Evolutionary conservation across 2,113 vertebrate genomes (phyloP), one percentile per base, ranked within the genome.

Genomic region (Lepus timidus): DNA sequence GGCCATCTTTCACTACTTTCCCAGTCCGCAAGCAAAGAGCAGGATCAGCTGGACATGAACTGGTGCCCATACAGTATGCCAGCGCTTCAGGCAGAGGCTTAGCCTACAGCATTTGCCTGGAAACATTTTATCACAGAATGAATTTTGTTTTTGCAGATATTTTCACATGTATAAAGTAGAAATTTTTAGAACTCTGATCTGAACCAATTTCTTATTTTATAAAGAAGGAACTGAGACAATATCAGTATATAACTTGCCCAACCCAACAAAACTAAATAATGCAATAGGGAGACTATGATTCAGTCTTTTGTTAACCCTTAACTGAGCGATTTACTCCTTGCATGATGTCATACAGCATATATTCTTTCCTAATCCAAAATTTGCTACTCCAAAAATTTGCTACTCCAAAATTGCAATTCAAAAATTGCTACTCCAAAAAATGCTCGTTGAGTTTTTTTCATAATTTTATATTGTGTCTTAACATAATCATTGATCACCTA

Each of bases 331-430:
- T 80, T 70, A 6, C 76, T 76, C 25, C 86, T 91, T 64, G 17
- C 17, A 79, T 88, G 67, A 87, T 84, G 62, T 95, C 92, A 94
- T 4, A 61, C 22, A 49, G 25, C 33, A 25, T 68, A 86, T 39
- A 58, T 78, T 85, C 92, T 91, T 96, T 96, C 96, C 64, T 81
- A 73, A 78, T 81, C 83, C 75, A 86, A 86, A 92, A 84, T 44
- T 70, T 31, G 74, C 31, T 51, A 17, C 71, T 89, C 64, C 80
- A 9, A 88, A 85, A 96, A 86, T 39, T 70, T 31, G 74, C 31
- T 51, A 17, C 71, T 89, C 58, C 80, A 9, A 88, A 85, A 95
- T 58, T 14, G 19, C 80, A 73, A 78, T 81, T 86, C 76, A 86
- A 86, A 93, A 84, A 58, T 71, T n/a, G 74, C n/a, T 52, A 19